phyloP scores from a whole-genome alignment of 2,888 invertebrate genomes.

The Nesidiocoris tenuis region DNA sequence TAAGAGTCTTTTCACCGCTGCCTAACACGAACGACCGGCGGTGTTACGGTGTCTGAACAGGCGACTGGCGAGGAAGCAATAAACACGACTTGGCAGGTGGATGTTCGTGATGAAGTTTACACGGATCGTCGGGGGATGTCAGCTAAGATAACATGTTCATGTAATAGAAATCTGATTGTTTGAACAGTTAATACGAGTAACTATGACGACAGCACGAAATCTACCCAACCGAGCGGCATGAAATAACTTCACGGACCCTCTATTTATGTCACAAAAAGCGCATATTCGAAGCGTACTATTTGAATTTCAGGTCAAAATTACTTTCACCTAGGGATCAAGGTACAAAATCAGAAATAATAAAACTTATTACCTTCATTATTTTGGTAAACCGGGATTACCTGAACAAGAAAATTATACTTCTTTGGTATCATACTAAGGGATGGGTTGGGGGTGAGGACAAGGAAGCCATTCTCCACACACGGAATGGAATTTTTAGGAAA shows the following conservation, averaged over 20 bases:
- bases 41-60: conserved; percentile 11
- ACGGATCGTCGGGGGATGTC: neutral
- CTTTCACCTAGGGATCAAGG: too few relatives aligned
- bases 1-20: too few relatives aligned
- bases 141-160: neutral
- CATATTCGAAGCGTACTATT: too few relatives aligned
- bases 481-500: too few relatives aligned
- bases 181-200: neutral
- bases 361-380: neutral
- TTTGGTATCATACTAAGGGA: too few relatives aligned
- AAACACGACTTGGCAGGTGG: too few relatives aligned
- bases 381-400: neutral
- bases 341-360: too few relatives aligned
- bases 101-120: neutral
- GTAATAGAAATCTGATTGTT: neutral
- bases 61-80: neutral
- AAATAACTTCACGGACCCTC: too few relatives aligned
- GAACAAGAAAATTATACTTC: neutral
- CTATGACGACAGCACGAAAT: neutral
- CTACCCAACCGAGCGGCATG: neutral
- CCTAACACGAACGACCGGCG: neutral
- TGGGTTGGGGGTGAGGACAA: too few relatives aligned
- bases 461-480: too few relatives aligned
- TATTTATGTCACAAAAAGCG: too few relatives aligned
- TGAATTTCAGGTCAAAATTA: too few relatives aligned